Conservation (phyloP, 1,140 invertebrate species). For the Drepana arcuata region DNA sequence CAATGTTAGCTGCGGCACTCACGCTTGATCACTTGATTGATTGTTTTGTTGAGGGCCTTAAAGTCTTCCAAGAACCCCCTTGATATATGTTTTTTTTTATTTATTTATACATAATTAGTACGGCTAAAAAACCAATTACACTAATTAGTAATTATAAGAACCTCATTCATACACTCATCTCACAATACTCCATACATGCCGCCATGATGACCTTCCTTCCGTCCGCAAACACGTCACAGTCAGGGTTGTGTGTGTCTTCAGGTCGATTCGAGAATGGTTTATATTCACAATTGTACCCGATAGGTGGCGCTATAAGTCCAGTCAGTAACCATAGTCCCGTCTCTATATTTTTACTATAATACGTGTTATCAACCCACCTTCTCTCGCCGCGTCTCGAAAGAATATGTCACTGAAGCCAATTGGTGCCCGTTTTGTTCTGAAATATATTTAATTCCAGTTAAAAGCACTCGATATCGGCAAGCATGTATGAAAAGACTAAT, state of each 20-base stretch:
- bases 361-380: constrained; percentile 21
- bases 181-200: too few relatives aligned
- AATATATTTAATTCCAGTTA: background rate
- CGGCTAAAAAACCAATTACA: background rate
- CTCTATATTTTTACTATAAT: background rate
- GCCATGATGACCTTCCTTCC: background rate
- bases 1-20: too few relatives aligned
- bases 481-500: background rate
- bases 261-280: background rate
- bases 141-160: background rate
- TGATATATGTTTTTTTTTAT: background rate
- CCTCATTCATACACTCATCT: background rate
- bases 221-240: too few relatives aligned
- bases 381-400: constrained; percentile 26
- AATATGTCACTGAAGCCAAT: constrained; percentile 23
- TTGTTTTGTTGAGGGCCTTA: background rate
- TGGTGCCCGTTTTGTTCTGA: background rate
- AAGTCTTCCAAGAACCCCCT: background rate
- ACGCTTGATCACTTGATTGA: background rate
- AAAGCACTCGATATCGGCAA: background rate
- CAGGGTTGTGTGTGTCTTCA: too few relatives aligned
- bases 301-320: background rate
- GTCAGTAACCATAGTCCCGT: background rate
- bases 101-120: background rate
- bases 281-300: background rate